A percentile compares a stretch with the other conserved stretches of the same genome.
These are phyloP conservation scores for Lepidocolaptes lacrymiger DNA, from an alignment of 2,797 vertebrate genomes.

Conservation along the genomic window DNA sequence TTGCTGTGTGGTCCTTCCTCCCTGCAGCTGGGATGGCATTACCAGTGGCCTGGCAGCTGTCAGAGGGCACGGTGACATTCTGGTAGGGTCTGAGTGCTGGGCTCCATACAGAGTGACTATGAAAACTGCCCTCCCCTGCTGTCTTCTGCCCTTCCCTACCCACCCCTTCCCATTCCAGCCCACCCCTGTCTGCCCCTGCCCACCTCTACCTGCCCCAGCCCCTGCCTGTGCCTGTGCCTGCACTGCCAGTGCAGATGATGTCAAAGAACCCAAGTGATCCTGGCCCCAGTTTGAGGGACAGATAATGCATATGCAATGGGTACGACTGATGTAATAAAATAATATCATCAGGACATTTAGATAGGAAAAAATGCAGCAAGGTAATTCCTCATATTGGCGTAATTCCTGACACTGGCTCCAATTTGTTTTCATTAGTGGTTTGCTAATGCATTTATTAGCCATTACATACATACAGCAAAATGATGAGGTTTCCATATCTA, in stretches of 20 bases:
- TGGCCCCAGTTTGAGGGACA: not conserved
- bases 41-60: accelerated
- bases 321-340: conserved; percentile 33
- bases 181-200: not conserved
- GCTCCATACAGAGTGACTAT: accelerated
- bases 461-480: conserved; percentile 24
- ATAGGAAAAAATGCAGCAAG: conserved; percentile 24
- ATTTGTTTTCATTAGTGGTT: conserved; percentile 34
- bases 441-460: conserved; percentile 55
- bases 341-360: not conserved
- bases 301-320: not conserved
- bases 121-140: not conserved
- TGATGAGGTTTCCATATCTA: conserved; percentile 55
- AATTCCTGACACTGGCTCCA: conserved; percentile 39
- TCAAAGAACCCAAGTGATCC: not conserved
- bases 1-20: not conserved
- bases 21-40: accelerated
- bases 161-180: not conserved
- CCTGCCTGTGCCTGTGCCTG: accelerated
- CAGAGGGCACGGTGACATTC: accelerated
- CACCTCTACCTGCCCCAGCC: not conserved
- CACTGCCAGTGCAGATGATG: accelerated
- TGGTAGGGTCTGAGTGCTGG: accelerated
- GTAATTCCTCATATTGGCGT: conserved; percentile 25
- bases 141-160: not conserved